Conservation (phyloP, 1,140 invertebrate species). For the Scaptomyza hsui region DNA sequence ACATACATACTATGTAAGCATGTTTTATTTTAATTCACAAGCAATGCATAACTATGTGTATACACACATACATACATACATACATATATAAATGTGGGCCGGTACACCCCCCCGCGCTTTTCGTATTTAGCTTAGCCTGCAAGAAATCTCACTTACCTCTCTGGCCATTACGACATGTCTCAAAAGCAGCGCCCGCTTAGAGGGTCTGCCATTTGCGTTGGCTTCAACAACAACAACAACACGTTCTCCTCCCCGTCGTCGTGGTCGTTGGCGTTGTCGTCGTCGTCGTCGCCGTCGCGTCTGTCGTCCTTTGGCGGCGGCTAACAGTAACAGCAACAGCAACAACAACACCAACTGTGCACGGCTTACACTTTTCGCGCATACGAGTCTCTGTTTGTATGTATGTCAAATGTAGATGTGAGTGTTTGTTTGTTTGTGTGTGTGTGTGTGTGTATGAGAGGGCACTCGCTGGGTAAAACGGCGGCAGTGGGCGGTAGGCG, state of each 20-base stretch:
- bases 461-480: conserved; percentile 34
- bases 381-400: conserved; percentile 50
- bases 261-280: conserved; percentile 13
- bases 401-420: conserved; percentile 30
- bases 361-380: conserved; percentile 74
- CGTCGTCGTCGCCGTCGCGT: conserved; percentile 45
- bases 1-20: neutral
- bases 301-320: conserved; percentile 51
- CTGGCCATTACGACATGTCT: conserved; percentile 87
- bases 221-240: conserved; percentile 54
- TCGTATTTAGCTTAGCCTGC: conserved; percentile 19
- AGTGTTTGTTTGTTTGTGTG: conserved; percentile 32
- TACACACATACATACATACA: neutral
- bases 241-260: conserved; percentile 29
- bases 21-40: conserved; percentile 34
- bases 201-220: conserved; percentile 81
- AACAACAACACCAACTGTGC: conserved; percentile 67
- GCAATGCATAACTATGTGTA: conserved; percentile 24
- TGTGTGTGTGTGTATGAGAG: conserved; percentile 34
- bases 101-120: conserved; percentile 36
- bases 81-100: conserved; percentile 14
- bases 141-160: conserved; percentile 84
- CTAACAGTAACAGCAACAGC: conserved; percentile 52
- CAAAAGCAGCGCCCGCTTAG: conserved; percentile 77
- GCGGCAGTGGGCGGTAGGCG: conserved; percentile 37